A percentile compares a stretch with the other conserved stretches of the same genome.
Evolutionary conservation across 2,797 vertebrate genomes (phyloP).

Genomic region (Arrhamphus sclerolepis): DNA sequence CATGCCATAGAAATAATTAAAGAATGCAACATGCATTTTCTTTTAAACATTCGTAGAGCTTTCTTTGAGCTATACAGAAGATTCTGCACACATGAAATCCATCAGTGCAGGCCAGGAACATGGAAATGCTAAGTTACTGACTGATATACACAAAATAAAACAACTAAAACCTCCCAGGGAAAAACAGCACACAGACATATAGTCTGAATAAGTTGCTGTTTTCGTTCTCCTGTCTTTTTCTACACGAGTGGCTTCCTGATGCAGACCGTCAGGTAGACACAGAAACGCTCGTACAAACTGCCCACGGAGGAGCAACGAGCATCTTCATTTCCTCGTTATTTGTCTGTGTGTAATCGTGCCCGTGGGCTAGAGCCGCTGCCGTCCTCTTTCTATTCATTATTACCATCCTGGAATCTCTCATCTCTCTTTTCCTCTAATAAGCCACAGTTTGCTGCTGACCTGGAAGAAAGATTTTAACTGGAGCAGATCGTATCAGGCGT

Average conservation of each 20-base stretch:
- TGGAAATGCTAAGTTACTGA: too few species aligned
- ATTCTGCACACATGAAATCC: too few species aligned
- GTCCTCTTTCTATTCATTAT: constrained; percentile 37
- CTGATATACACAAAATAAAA: neutral
- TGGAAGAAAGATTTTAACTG: constrained; percentile 44
- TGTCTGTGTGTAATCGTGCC: constrained; percentile 49
- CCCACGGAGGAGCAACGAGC: constrained; percentile 17
- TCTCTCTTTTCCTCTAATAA: constrained; percentile 57
- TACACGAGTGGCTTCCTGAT: constrained; percentile 12
- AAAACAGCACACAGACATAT: neutral
- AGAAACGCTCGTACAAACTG: neutral
- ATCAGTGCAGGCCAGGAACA: too few species aligned
- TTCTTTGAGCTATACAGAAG: too few species aligned
- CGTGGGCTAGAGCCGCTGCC: constrained; percentile 28
- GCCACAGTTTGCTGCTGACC: constrained; percentile 50
- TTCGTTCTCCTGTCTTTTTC: neutral
- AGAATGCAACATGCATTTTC: too few species aligned
- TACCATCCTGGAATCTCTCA: constrained; percentile 30
- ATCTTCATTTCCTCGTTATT: constrained; percentile 44
- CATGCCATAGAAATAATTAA: too few species aligned
- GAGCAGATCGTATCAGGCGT: constrained; percentile 13
- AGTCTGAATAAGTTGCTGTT: neutral
- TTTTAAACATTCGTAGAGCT: too few species aligned
- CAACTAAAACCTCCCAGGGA: too few species aligned
- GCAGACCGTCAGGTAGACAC: constrained; percentile 7